Base-by-base conservation (phyloP, 2,113 vertebrate species). In the Gavialis gangeticus region DNA sequence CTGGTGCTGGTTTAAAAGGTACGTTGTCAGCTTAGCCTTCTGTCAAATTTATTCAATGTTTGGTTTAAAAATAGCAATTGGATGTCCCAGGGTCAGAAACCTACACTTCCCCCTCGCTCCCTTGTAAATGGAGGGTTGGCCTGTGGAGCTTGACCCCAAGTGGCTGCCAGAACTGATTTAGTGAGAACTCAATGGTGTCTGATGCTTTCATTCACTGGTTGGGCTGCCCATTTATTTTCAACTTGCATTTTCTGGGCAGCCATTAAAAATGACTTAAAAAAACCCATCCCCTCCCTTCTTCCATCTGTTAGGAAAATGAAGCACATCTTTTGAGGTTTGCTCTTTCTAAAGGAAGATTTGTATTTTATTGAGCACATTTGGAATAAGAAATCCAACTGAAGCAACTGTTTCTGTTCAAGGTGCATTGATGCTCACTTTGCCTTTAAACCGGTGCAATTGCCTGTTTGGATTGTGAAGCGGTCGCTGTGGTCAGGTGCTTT, bases 21-120 rank as follows among this genome's bases (percentile, higher is more conserved):
- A 37, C 66, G 28, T 10, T 91, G 28, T 37, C 73, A 82, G 6
- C 10, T 63, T 88, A 8, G 28, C 71, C 75, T 69, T 66, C 76
- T 85, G 30, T 46, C 85, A 71, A 79, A 15, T 30, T 3, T 21
- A 27, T 3, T 34, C 85, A 85, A 22, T 22, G 28, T 75, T 82
- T 85, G 28, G 60, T 34, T 82, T 54, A 5, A 58, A 22, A 0
- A 0, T 64, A 58, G 77, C 24, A 18, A 0, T 13, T 84, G 28
- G 55, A 30, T 1, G 0, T 54, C 30, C n/a, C 76, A 0, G 0
- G 22, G 34, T 59, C 58, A 89, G 56, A 77, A 77, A 2, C 66
- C 90, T 59, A 58, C 76, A 56, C 57, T 56, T 78, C 80, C 82
- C 34, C 10, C 18, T 30, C 3, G 7, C 80, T 28, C 10, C 59